Evolutionary conservation across 2,888 invertebrate genomes (phyloP).

Genomic region (Acronicta psi): DNA sequence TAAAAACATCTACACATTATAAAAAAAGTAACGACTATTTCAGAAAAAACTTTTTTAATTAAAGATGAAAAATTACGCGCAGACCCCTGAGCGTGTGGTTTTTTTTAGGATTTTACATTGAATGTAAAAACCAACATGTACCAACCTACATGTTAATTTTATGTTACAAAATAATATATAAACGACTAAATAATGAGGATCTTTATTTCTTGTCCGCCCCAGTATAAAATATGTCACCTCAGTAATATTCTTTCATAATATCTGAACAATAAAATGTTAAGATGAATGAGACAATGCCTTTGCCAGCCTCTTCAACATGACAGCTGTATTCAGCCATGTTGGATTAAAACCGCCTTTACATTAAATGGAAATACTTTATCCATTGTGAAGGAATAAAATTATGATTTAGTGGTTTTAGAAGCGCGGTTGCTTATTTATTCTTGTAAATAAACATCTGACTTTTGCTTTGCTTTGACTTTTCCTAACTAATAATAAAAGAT

Average conservation of each 20-base stretch:
- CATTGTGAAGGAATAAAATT: slow-evolving; percentile 11
- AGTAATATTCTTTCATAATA: slow-evolving; percentile 34
- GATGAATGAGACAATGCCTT: slow-evolving; percentile 45
- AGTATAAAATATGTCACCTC: slow-evolving; percentile 26
- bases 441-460: no score
- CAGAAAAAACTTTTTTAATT: no score
- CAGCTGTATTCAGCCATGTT: slow-evolving; percentile 29
- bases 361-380: slow-evolving; percentile 31
- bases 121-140: no score
- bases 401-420: slow-evolving; percentile 6
- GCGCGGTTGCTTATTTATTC: neutral
- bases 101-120: no score
- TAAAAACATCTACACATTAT: no score
- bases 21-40: no score
- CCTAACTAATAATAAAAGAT: no score
- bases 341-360: slow-evolving; percentile 37
- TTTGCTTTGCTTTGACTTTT: no score
- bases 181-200: slow-evolving; percentile 11
- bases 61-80: no score
- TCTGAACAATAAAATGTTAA: slow-evolving; percentile 34
- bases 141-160: neutral
- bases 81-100: no score
- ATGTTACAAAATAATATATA: neutral
- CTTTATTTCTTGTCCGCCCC: slow-evolving; percentile 4
- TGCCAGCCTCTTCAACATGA: slow-evolving; percentile 40